Evolutionary conservation across 1,140 invertebrate species (phyloP), one percentile per base, ranked within the genome.

Genomic region (Diuraphis noxia): DNA sequence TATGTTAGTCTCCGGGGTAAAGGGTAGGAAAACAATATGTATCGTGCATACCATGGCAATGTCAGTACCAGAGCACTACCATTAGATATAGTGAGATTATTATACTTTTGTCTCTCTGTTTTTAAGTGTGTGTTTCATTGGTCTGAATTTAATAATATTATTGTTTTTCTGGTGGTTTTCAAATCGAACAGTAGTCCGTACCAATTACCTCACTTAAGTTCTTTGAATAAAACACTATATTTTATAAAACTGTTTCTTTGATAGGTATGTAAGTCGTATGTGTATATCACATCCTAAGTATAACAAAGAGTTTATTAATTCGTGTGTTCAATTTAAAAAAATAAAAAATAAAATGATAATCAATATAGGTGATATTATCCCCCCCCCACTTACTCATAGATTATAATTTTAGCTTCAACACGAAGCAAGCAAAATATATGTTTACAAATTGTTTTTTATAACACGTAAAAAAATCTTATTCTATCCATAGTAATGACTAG

Each of bases 361-460:
- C n/a, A 19, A 46, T 4, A 49, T 21, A 21, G 19, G 30, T 1
- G 5, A 63, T 63, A 63, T n/a, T 3, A 4, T 3, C n/a, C 10
- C 13, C 0, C 4, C 1, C 30, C 9, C 13, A 0, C 8, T 4
- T 2, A 2, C 23, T 56, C 7, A 10, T 1, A n/a, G 56, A n/a
- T 4, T n/a, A 63, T 17, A 63, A 63, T 63, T 13, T n/a, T 63
- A 63, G 8, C 52, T 49, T 0, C 25, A 56, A 56, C n/a, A 0
- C 10, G 43, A 17, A 46, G 43, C 43, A 46, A 46, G 2, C 43
- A 46, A 46, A 46, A 17, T 46, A 17, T 46, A 46, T 46, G 3
- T 46, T 17, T 10, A 10, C 19, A 10, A 17, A 46, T 10, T 46
- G 19, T 46, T 0, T 46, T 46, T 46, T 46, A 46, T 46, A 46